These are phyloP conservation scores for Hydraecia micacea DNA, from an alignment of 2,888 invertebrate species.

Conservation along the genomic window DNA sequence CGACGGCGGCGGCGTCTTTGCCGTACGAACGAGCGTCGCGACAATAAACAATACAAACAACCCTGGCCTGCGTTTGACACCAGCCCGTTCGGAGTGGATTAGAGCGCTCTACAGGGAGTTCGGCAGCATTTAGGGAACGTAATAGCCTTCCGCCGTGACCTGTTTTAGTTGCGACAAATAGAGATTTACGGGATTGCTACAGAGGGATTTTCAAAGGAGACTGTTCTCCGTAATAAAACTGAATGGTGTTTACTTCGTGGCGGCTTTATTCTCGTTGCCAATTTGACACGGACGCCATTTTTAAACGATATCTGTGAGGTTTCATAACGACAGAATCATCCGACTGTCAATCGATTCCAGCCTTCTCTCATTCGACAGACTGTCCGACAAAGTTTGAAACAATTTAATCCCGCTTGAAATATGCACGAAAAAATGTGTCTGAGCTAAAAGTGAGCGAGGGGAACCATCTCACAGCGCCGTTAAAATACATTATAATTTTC, in stretches of 20 bases:
- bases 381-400: slow-evolving; percentile 82
- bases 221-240: slow-evolving; percentile 85
- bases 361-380: slow-evolving; percentile 77
- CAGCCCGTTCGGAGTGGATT: slow-evolving; percentile 89
- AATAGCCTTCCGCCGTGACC: slow-evolving; percentile 90
- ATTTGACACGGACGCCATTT: slow-evolving; percentile 65
- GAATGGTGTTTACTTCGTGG: slow-evolving; percentile 86
- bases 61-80: slow-evolving; percentile 90
- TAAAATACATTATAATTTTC: slow-evolving; percentile 67
- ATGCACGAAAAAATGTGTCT: slow-evolving; percentile 79
- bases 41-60: slow-evolving; percentile 91
- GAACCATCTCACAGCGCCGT: slow-evolving; percentile 65
- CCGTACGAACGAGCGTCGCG: slow-evolving; percentile 85
- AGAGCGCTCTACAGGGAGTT: slow-evolving; percentile 89
- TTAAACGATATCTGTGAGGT: slow-evolving; percentile 67
- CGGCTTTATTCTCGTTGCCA: slow-evolving; percentile 76
- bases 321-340: slow-evolving; percentile 73
- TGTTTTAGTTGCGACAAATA: slow-evolving; percentile 90
- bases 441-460: slow-evolving; percentile 70
- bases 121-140: slow-evolving; percentile 90
- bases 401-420: slow-evolving; percentile 84
- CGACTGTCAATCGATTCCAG: slow-evolving; percentile 79
- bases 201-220: slow-evolving; percentile 83
- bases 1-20: slow-evolving; percentile 83
- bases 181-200: slow-evolving; percentile 89